Percentiles rank a stretch among this genome's conserved stretches.
phyloP scores from a whole-genome alignment of 2,888 invertebrate genomes.

The Parnassius apollo region DNA sequence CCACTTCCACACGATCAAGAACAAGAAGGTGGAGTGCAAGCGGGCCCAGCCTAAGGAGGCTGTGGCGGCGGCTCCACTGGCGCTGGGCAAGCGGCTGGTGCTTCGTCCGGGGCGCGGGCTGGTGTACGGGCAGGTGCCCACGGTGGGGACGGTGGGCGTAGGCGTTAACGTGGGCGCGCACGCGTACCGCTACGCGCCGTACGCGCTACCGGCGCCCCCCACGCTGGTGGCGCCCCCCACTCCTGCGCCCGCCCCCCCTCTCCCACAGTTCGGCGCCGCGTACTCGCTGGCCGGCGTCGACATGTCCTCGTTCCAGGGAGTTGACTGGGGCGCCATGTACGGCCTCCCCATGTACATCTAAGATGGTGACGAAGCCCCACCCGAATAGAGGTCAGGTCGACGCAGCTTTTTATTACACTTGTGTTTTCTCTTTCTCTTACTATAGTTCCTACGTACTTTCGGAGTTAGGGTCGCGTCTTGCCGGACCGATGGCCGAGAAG shows the following conservation, averaged over 20 bases:
- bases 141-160: slow-evolving; percentile 45
- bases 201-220: slow-evolving; percentile 73
- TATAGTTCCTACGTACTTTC: slow-evolving; percentile 58
- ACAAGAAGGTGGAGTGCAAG: slow-evolving; percentile 94
- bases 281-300: slow-evolving; percentile 94
- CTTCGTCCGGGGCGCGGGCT: slow-evolving; percentile 85
- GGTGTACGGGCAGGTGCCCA: slow-evolving; percentile 79
- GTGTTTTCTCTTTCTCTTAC: slow-evolving; percentile 41
- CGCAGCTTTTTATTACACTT: slow-evolving; percentile 32
- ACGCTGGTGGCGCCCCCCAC: slow-evolving; percentile 75
- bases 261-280: slow-evolving; percentile 85
- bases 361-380: slow-evolving; percentile 38
- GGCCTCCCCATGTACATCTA: slow-evolving; percentile 96
- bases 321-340: slow-evolving; percentile 95
- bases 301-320: slow-evolving; percentile 95
- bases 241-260: slow-evolving; percentile 80
- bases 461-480: slow-evolving; percentile 45
- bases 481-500: slow-evolving; percentile 39
- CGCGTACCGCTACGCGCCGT: slow-evolving; percentile 76
- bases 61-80: slow-evolving; percentile 85
- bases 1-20: slow-evolving; percentile 95
- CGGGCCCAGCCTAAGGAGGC: slow-evolving; percentile 96
- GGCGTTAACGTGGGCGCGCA: slow-evolving; percentile 48
- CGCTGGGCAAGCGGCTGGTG: slow-evolving; percentile 86
- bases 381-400: slow-evolving; percentile 48